These are phyloP conservation scores for Ptilodon capucinus DNA, from an alignment of 2,888 invertebrate species.

Conservation along the genomic window DNA sequence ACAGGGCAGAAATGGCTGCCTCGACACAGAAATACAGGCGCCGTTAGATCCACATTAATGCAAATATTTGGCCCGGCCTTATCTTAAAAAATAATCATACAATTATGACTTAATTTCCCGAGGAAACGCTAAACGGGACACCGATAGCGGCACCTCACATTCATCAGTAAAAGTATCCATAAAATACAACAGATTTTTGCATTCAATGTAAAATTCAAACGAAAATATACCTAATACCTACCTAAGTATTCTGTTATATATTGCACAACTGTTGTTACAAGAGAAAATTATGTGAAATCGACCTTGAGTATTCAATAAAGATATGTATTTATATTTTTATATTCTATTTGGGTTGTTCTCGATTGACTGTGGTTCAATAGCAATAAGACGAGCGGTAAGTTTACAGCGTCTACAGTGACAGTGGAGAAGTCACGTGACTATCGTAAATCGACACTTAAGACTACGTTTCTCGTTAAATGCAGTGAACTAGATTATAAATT, in stretches of 20 bases:
- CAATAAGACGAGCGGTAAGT: constrained; percentile 50
- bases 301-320: constrained; percentile 79
- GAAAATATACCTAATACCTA: constrained; percentile 78
- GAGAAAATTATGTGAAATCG: constrained; percentile 68
- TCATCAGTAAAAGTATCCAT: constrained; percentile 76
- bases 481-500: constrained; percentile 64
- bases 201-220: constrained; percentile 78
- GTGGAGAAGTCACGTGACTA: constrained; percentile 55
- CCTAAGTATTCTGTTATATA: constrained; percentile 77
- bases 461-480: constrained; percentile 74
- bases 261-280: constrained; percentile 78
- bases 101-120: constrained; percentile 75
- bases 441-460: constrained; percentile 58
- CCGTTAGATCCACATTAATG: constrained; percentile 76
- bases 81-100: constrained; percentile 78
- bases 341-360: constrained; percentile 70
- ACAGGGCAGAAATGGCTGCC: constrained; percentile 66
- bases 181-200: constrained; percentile 80
- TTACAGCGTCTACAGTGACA: constrained; percentile 52
- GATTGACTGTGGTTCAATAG: constrained; percentile 69
- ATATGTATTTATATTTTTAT: constrained; percentile 78
- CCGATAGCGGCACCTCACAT: constrained; percentile 46
- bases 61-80: constrained; percentile 82
- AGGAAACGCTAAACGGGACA: constrained; percentile 51
- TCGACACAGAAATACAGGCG: constrained; percentile 65